Conservation (phyloP, 2,113 vertebrate genomes). For the Agelaius tricolor region DNA sequence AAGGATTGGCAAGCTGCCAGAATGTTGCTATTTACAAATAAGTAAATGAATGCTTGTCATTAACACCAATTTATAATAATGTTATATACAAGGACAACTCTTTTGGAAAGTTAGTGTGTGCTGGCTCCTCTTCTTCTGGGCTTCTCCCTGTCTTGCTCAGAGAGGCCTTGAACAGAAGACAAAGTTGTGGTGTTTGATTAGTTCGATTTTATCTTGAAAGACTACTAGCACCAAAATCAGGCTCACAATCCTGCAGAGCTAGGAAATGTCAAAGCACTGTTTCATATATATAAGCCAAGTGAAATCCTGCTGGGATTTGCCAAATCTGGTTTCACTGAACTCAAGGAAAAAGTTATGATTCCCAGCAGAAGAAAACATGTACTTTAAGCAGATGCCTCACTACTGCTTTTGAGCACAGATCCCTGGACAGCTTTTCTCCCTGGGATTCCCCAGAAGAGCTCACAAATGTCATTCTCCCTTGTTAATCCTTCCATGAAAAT, state of each 20-base stretch:
- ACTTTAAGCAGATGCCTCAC: neutral
- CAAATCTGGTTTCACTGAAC: neutral
- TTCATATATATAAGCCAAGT: neutral
- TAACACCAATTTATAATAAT: neutral
- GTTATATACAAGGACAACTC: neutral
- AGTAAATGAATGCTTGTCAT: neutral
- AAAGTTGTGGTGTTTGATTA: neutral
- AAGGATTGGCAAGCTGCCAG: neutral
- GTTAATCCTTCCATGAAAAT: neutral
- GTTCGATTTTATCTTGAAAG: neutral
- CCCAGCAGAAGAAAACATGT: neutral
- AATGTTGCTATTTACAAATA: neutral
- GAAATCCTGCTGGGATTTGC: neutral
- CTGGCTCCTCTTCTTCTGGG: neutral
- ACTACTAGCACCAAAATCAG: neutral
- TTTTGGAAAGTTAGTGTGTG: neutral
- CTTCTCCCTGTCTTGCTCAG: neutral
- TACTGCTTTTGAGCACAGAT: neutral
- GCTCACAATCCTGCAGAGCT: neutral
- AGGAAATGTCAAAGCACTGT: conserved; percentile 5
- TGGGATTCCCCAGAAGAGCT: neutral
- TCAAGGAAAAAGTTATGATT: neutral
- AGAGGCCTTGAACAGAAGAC: neutral
- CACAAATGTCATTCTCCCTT: neutral
- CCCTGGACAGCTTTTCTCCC: neutral